Evolutionary conservation across 2,797 vertebrate genomes (phyloP).

Genomic region (Vultur gryphus): DNA sequence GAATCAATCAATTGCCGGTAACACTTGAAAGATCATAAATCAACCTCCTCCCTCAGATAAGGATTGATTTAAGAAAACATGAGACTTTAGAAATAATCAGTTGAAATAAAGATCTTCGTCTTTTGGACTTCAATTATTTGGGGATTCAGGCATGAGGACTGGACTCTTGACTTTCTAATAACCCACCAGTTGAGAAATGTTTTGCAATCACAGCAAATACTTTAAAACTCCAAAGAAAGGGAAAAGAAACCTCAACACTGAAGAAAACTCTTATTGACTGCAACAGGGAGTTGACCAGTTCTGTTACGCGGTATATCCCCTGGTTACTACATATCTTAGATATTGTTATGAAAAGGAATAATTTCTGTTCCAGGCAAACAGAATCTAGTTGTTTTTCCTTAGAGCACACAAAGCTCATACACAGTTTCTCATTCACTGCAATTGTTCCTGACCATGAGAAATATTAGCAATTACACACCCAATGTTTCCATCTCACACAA

Average conservation of each 20-base stretch:
- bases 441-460: neutral
- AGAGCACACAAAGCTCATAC: neutral
- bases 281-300: neutral
- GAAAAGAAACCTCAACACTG: neutral
- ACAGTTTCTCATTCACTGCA: neutral
- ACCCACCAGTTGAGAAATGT: neutral
- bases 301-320: neutral
- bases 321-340: neutral
- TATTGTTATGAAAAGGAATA: neutral
- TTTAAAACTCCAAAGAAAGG: neutral
- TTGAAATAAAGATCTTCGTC: neutral
- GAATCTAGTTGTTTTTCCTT: neutral
- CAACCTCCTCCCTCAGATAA: neutral
- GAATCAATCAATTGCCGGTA: neutral
- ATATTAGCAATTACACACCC: neutral
- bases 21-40: neutral
- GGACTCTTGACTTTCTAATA: neutral
- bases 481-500: slow-evolving; percentile 14
- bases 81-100: neutral
- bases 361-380: neutral
- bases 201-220: neutral
- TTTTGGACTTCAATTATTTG: neutral
- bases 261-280: neutral
- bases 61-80: neutral
- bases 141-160: neutral